A percentile compares a stretch with the other conserved stretches of the same genome.
Conservation (phyloP, 2,797 vertebrate genomes). For the Rhynchotus rufescens region DNA sequence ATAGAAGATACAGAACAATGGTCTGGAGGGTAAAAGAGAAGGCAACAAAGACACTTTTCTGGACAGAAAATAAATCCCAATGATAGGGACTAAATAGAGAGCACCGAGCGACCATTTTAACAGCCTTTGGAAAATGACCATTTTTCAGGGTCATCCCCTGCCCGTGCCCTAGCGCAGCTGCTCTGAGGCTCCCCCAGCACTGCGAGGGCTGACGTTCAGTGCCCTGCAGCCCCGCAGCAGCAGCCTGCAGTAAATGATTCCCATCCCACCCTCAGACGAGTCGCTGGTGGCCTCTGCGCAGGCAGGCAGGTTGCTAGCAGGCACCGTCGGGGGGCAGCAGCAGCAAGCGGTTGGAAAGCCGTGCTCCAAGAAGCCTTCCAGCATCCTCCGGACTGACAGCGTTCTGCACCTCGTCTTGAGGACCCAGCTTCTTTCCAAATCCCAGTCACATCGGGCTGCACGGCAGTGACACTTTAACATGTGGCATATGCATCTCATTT, state of each 20-base stretch:
- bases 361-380: not conserved
- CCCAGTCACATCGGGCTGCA: not conserved
- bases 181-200: not conserved
- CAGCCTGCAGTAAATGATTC: not conserved
- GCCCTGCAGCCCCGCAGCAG: not conserved
- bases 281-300: too few relatives aligned
- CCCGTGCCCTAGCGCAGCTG: not conserved
- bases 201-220: not conserved
- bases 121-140: not conserved
- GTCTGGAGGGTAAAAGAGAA: not conserved
- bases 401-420: not conserved
- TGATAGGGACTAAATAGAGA: conserved; percentile 46
- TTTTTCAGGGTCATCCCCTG: not conserved
- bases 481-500: conserved; percentile 47
- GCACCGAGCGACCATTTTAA: not conserved
- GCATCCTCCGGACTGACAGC: not conserved
- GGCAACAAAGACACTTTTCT: not conserved
- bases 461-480: not conserved
- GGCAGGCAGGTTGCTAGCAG: not conserved
- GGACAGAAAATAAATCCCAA: conserved; percentile 44
- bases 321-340: conserved; percentile 64
- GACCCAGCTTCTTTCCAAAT: conserved; percentile 26
- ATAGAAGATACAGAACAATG: not conserved
- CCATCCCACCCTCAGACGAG: rapidly evolving
- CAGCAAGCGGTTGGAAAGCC: not conserved